phyloP scores from a whole-genome alignment of 1,140 invertebrate genomes.

The Hyles vespertilio region DNA sequence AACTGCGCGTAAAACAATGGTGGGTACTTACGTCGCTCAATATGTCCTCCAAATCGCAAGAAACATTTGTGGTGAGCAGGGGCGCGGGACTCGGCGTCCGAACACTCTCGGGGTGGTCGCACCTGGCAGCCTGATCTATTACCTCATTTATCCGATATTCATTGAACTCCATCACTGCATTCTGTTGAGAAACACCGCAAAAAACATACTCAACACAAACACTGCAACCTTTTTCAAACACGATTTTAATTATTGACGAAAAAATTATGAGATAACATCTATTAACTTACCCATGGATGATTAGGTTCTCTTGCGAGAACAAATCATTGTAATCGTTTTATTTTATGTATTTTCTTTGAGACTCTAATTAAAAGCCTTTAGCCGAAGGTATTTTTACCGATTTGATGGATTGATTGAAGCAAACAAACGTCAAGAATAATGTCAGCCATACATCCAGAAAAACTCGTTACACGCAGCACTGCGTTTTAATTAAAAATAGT shows the following conservation, averaged over 20 bases:
- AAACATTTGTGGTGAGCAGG: slow-evolving; percentile 53
- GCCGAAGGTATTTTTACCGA: slow-evolving; percentile 46
- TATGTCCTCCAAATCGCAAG: slow-evolving; percentile 68
- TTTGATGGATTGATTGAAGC: slow-evolving; percentile 38
- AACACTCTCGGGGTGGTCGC: slow-evolving; percentile 52
- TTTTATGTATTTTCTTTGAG: slow-evolving; percentile 21
- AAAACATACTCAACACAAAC: slow-evolving; percentile 39
- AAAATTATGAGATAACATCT: not conserved
- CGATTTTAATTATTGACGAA: not conserved
- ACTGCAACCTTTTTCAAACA: slow-evolving; percentile 29
- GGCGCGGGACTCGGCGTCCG: slow-evolving; percentile 55
- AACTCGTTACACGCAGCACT: slow-evolving; percentile 30
- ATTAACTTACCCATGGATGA: slow-evolving; percentile 60
- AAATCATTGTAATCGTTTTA: slow-evolving; percentile 51
- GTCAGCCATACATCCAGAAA: slow-evolving; percentile 14
- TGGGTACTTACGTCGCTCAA: slow-evolving; percentile 66
- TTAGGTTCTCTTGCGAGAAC: slow-evolving; percentile 71
- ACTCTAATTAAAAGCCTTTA: slow-evolving; percentile 7
- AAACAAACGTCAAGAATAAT: slow-evolving; percentile 38
- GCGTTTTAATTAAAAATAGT: too few relatives aligned
- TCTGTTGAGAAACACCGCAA: slow-evolving; percentile 53
- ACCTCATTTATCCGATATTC: slow-evolving; percentile 60
- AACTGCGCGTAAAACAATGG: not conserved
- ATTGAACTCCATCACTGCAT: slow-evolving; percentile 71
- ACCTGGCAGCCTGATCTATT: slow-evolving; percentile 58